These are phyloP conservation scores for Copsychus sechellarum DNA, from an alignment of 2,113 vertebrate species.

Conservation along the genomic window DNA sequence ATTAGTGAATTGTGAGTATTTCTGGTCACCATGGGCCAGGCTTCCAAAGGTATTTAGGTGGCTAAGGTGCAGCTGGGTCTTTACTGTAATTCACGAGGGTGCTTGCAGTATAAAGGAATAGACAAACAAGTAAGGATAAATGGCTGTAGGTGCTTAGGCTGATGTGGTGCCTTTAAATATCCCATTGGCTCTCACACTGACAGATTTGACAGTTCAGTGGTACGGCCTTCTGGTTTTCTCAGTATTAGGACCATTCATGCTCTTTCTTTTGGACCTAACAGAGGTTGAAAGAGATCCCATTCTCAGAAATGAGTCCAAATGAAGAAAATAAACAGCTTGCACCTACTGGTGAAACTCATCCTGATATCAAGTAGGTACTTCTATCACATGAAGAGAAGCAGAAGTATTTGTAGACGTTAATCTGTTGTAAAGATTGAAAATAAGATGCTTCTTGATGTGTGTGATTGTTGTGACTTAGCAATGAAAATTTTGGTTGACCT, in stretches of 20 bases:
- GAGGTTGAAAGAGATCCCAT: not conserved
- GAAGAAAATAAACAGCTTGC: not conserved
- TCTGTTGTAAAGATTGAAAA: not conserved
- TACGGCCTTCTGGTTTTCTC: not conserved
- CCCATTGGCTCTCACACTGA: not conserved
- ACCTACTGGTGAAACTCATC: not conserved
- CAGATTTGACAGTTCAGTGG: not conserved
- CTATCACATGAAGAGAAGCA: not conserved
- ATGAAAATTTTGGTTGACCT: not conserved
- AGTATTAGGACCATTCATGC: not conserved
- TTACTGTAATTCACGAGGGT: not conserved
- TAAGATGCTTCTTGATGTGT: not conserved
- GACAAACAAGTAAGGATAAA: not conserved
- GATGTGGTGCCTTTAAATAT: not conserved
- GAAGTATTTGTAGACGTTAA: not conserved
- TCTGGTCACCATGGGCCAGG: not conserved
- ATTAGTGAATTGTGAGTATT: not conserved
- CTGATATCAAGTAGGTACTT: not conserved
- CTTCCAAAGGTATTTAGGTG: not conserved
- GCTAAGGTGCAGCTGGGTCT: not conserved
- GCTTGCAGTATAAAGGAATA: not conserved
- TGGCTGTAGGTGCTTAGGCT: not conserved
- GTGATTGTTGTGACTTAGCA: not conserved
- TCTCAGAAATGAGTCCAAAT: not conserved
- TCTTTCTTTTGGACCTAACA: not conserved